A percentile compares a stretch with the other conserved stretches of the same genome.
Evolutionary conservation across 2,113 vertebrate genomes (phyloP).

Genomic region (Gnathonemus longibarbis): DNA sequence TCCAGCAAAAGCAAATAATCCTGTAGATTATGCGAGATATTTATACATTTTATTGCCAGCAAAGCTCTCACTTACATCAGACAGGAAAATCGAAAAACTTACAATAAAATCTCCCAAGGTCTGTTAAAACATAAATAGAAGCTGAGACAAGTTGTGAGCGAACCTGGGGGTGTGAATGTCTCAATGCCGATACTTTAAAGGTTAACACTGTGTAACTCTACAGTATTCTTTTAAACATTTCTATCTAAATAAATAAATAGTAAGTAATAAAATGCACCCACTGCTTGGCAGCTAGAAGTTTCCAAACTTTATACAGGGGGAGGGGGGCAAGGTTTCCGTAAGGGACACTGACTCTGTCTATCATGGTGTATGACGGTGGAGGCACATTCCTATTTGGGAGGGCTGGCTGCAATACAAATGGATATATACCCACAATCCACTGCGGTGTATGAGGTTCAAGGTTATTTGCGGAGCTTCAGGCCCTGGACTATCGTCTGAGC

Average conservation of each 20-base stretch:
- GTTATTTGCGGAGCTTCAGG: not conserved
- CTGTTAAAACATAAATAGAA: not conserved
- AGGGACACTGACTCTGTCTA: not conserved
- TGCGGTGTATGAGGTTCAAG: not conserved
- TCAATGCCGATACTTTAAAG: not conserved
- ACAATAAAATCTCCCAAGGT: not conserved
- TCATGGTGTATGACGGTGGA: not conserved
- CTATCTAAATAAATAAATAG: not conserved
- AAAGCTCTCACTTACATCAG: constrained; percentile 1
- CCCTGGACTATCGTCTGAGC: not conserved
- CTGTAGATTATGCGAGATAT: constrained; percentile 8
- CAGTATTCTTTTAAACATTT: not conserved
- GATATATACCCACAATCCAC: not conserved
- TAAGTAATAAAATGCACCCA: constrained; percentile 7
- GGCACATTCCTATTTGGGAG: not conserved
- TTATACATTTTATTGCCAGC: constrained; percentile 5
- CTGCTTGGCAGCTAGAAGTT: not conserved
- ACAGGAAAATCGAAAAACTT: constrained; percentile 2
- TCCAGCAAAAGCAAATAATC: constrained; percentile 9
- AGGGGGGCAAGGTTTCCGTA: not conserved
- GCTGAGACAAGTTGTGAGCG: not conserved
- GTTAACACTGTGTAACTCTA: constrained; percentile 5
- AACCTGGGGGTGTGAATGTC: not conserved
- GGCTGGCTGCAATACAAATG: not conserved
- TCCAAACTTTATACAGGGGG: not conserved